Percentiles rank a stretch among this genome's conserved stretches.
Conservation (phyloP, 2,888 invertebrate species). For the Drosophila anomalata region DNA sequence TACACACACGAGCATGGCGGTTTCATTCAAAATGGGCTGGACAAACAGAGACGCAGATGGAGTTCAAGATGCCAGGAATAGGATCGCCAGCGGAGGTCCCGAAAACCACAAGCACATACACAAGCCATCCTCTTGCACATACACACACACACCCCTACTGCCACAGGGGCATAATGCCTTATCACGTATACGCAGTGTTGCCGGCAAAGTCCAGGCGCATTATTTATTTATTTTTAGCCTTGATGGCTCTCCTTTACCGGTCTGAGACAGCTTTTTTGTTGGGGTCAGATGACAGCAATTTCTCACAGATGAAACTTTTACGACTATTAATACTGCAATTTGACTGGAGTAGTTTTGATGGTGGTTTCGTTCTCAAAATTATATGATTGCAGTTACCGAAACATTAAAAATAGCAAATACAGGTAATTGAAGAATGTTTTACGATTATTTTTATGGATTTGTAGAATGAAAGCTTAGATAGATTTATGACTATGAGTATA, state of each 20-base stretch:
- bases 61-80: slow-evolving; percentile 35
- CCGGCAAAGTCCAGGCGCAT: slow-evolving; percentile 48
- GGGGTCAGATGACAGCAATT: slow-evolving; percentile 31
- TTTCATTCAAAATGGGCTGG: slow-evolving; percentile 19
- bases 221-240: slow-evolving; percentile 58
- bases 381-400: slow-evolving; percentile 2
- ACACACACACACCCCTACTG: slow-evolving; percentile 3
- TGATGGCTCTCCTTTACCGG: slow-evolving; percentile 17
- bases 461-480: neutral
- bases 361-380: slow-evolving; percentile 4
- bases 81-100: slow-evolving; percentile 38
- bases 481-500: neutral
- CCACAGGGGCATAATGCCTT: slow-evolving; percentile 37
- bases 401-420: neutral
- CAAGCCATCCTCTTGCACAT: slow-evolving; percentile 14
- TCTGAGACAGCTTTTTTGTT: slow-evolving; percentile 30
- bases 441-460: neutral
- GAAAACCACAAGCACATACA: slow-evolving; percentile 54
- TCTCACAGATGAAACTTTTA: slow-evolving; percentile 34
- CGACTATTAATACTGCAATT: slow-evolving; percentile 30
- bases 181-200: slow-evolving; percentile 69
- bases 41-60: slow-evolving; percentile 48
- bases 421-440: neutral
- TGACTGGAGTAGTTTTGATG: slow-evolving; percentile 19
- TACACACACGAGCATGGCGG: neutral